Evolutionary conservation across 2,797 vertebrate genomes (phyloP).

Genomic region (Lacerta viridis): DNA sequence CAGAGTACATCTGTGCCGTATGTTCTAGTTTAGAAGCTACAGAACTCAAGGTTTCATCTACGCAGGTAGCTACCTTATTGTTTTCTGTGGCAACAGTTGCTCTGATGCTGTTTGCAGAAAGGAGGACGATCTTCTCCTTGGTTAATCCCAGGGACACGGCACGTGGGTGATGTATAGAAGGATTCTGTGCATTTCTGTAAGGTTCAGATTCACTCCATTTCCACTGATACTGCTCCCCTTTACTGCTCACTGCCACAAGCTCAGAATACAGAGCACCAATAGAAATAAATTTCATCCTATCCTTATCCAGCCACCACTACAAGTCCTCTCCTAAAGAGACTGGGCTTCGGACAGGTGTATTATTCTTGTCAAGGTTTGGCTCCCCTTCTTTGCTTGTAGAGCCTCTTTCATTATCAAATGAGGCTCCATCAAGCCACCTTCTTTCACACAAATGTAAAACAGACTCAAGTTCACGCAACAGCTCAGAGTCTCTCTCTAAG

Average conservation of each 20-base stretch:
- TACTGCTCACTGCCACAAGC: slow-evolving; percentile 94
- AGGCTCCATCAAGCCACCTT: slow-evolving; percentile 98
- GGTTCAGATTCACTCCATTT: slow-evolving; percentile 98
- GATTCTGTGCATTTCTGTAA: slow-evolving; percentile 97
- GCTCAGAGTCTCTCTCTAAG: slow-evolving; percentile 99
- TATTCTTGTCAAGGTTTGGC: slow-evolving; percentile 97
- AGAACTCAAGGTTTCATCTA: slow-evolving; percentile 97
- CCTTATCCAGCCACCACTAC: slow-evolving; percentile 99
- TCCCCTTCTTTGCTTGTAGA: slow-evolving; percentile 98
- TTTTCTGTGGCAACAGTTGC: slow-evolving; percentile 97
- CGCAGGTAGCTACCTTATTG: slow-evolving; percentile 99
- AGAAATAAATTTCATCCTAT: slow-evolving; percentile 96
- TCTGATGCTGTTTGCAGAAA: slow-evolving; percentile 98
- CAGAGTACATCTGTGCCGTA: slow-evolving; percentile 94
- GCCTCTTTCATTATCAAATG: slow-evolving; percentile 98
- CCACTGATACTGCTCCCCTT: slow-evolving; percentile 99
- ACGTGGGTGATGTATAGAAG: slow-evolving; percentile 96
- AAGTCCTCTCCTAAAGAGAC: slow-evolving; percentile 97
- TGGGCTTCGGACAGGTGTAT: slow-evolving; percentile 94
- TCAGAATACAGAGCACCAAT: slow-evolving; percentile 98
- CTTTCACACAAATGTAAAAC: slow-evolving; percentile 98
- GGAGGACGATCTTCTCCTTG: slow-evolving; percentile 96
- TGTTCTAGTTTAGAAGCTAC: slow-evolving; percentile 98
- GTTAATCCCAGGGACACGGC: slow-evolving; percentile 92
- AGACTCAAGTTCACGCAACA: slow-evolving; percentile 99